Base-by-base conservation (phyloP, 2,113 vertebrate genomes). In the Lasiurus cinereus region DNA sequence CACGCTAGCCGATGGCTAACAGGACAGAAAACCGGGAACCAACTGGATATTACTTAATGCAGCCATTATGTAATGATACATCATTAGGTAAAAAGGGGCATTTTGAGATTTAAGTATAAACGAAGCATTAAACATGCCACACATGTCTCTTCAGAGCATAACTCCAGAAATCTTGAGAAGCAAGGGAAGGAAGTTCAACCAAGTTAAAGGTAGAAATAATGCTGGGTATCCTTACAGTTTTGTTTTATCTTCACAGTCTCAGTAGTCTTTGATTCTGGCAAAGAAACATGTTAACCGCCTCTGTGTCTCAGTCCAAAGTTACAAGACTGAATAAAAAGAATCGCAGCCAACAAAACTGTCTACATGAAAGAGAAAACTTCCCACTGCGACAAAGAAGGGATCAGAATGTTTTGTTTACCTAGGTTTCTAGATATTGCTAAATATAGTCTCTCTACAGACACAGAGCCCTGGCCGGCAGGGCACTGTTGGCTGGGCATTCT, bases 371-470 rank as follows among this genome's bases (percentile, higher is more conserved):
- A 80, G 59, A 92, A 88, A 85, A 82, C 31, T 43, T 93, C 56
- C 72, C 3, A 52, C 2, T 46, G 27, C 14, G 93, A 90, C 95
- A 94, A 88, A 93, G 56, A 88, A 87, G 43, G 46, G 56, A 83
- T 2, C 29, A 10, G 59, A 96, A 83, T 82, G 84, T 70, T 93
- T 87, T 93, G 67, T 88, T 95, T 94, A 73, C 80, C 73, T 92
- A 56, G 36, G 39, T 78, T 84, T 83, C 48, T 56, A 95, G 73
- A 56, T 83, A 93, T 84, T 59, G 31, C 66, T 92, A 94, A 94
- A 83, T 77, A 77, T 9, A 93, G 52, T 36, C 24, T 46, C 79
- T 62, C 27, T 72, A 69, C 85, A 77, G 48, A 77, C 31, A 87
- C 77, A 85, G 48, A 69, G 6, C 31, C 62, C 64, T 66, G 27